These are phyloP conservation scores for Athalia cordata DNA, from an alignment of 2,888 invertebrate species.

Conservation along the genomic window DNA sequence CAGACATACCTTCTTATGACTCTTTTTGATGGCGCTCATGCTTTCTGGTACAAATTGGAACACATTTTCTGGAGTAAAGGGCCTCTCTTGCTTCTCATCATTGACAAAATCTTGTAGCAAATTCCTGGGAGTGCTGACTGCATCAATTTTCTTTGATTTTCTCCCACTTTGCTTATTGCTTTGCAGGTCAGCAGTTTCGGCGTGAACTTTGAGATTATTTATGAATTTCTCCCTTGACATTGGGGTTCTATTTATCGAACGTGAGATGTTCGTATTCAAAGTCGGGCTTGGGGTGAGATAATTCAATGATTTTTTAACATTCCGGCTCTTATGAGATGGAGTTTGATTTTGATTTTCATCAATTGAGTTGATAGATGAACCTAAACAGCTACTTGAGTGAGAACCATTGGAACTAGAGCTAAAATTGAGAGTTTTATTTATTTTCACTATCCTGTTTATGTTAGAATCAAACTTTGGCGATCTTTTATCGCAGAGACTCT, in stretches of 20 bases:
- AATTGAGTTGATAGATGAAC: conserved; percentile 62
- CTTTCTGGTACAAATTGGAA: conserved; percentile 64
- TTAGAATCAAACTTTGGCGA: conserved; percentile 49
- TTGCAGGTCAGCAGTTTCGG: conserved; percentile 56
- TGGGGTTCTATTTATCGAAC: conserved; percentile 24
- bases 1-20: conserved; percentile 66
- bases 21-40: conserved; percentile 68
- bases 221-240: conserved; percentile 26
- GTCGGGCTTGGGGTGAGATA: conserved; percentile 56
- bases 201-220: conserved; percentile 52
- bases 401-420: conserved; percentile 60
- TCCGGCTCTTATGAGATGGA: conserved; percentile 60
- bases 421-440: conserved; percentile 57
- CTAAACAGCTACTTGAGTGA: conserved; percentile 52
- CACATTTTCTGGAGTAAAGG: conserved; percentile 64
- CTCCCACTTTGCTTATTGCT: conserved; percentile 35
- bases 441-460: conserved; percentile 33
- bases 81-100: conserved; percentile 56
- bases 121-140: conserved; percentile 65
- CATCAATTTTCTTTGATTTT: conserved; percentile 48
- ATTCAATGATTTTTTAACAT: conserved; percentile 57
- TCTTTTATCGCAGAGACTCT: conserved; percentile 46
- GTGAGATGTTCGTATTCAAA: not conserved
- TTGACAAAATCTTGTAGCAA: conserved; percentile 62
- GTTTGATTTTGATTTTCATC: conserved; percentile 69